Conservation (phyloP, 2,888 invertebrate species). For the Cephus sareptanus region DNA sequence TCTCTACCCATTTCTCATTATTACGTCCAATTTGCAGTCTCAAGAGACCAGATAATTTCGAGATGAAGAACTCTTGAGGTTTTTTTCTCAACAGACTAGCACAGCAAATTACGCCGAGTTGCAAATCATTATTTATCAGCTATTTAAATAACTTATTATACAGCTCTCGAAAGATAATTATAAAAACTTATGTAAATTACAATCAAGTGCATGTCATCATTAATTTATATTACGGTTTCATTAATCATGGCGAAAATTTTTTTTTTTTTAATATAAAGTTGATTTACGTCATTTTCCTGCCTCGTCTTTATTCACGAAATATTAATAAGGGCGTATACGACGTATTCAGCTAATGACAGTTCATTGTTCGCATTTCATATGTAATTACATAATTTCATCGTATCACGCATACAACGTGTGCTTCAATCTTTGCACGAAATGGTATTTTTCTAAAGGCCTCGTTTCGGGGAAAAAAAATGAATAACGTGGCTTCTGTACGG, state of each 20-base stretch:
- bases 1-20: background rate
- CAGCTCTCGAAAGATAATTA: background rate
- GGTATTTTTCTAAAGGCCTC: background rate
- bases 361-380: background rate
- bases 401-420: background rate
- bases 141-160: background rate
- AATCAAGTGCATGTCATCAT: background rate
- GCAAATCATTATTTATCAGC: background rate
- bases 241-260: background rate
- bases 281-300: background rate
- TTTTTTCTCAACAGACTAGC: background rate
- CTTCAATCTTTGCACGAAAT: background rate
- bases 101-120: background rate
- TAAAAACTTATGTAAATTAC: background rate
- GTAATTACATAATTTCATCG: background rate
- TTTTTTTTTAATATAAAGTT: background rate
- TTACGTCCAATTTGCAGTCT: background rate
- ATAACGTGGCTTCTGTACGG: background rate
- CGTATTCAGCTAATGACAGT: background rate
- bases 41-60: background rate
- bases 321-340: background rate
- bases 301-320: background rate
- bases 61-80: background rate
- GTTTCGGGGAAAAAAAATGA: background rate
- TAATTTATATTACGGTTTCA: background rate